Conservation (phyloP, 2,888 invertebrate genomes). For the Coronaproctus castanopsis region DNA sequence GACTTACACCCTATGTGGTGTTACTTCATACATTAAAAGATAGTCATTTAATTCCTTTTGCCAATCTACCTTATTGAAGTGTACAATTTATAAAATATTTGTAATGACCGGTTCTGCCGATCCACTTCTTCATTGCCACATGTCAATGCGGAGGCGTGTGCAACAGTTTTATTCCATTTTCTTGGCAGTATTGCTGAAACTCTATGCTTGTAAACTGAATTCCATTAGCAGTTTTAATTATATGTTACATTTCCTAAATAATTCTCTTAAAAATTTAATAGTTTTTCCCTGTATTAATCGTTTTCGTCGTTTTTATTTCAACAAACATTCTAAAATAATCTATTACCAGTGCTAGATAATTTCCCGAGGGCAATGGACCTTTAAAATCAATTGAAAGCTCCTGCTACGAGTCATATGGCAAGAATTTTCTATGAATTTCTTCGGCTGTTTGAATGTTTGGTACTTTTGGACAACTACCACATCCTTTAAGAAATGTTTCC, state of each 20-base stretch:
- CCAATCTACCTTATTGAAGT: background rate
- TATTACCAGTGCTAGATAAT: background rate
- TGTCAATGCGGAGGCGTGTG: background rate
- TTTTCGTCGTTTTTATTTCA: background rate
- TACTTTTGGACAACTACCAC: background rate
- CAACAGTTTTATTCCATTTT: background rate
- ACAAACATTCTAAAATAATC: background rate
- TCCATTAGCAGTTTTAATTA: background rate
- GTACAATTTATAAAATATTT: background rate
- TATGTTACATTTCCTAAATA: background rate
- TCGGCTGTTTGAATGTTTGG: background rate
- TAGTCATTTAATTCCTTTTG: background rate
- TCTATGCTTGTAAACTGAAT: background rate
- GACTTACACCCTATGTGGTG: background rate
- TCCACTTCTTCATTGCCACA: background rate
- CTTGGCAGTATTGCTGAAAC: background rate
- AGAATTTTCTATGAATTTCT: background rate
- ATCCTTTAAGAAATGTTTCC: background rate
- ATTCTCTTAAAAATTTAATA: background rate
- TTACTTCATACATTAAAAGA: background rate
- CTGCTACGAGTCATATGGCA: background rate
- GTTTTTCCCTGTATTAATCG: background rate
- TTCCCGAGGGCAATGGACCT: background rate
- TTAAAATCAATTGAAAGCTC: background rate
- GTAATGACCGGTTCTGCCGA: background rate